phyloP scores from a whole-genome alignment of 2,888 invertebrate genomes.

The Hirtodrosophila histrioides region DNA sequence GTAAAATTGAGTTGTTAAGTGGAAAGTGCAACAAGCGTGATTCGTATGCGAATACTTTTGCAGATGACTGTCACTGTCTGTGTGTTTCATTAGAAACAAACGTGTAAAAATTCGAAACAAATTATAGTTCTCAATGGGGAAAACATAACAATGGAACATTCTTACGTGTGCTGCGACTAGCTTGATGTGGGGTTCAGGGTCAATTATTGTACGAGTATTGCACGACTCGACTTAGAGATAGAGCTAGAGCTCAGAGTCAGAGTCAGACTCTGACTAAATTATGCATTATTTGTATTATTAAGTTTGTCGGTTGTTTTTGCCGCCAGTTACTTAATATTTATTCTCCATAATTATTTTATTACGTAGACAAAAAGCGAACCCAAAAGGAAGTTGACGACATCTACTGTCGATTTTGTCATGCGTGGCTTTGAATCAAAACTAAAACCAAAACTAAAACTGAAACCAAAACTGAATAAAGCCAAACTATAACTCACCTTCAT shows the following conservation, averaged over 20 bases:
- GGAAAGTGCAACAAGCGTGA: conserved; percentile 60
- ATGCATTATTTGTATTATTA: conserved; percentile 77
- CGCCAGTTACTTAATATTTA: conserved; percentile 70
- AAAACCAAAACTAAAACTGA: conserved; percentile 21
- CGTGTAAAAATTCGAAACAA: conserved; percentile 70
- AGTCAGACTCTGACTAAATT: conserved; percentile 41
- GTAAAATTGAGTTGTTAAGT: conserved; percentile 19
- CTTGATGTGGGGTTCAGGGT: conserved; percentile 65
- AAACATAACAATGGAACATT: conserved; percentile 63
- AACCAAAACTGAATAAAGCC: conserved; percentile 4
- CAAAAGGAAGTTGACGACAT: conserved; percentile 78
- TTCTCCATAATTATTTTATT: conserved; percentile 78
- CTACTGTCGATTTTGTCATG: conserved; percentile 72
- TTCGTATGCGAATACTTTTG: too few relatives aligned
- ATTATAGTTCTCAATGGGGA: conserved; percentile 47
- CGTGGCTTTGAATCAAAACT: conserved; percentile 67
- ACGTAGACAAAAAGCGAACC: conserved; percentile 17
- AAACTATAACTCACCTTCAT: conserved; percentile 65
- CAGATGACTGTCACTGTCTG: too few relatives aligned
- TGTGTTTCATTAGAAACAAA: conserved; percentile 47
- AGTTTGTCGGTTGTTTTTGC: conserved; percentile 34
- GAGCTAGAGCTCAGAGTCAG: too few relatives aligned
- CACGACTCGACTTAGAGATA: conserved; percentile 45
- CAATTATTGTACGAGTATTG: conserved; percentile 58
- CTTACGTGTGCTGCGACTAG: conserved; percentile 45